Evolutionary conservation across 1,140 invertebrate genomes (phyloP).

Genomic region (Antheraea pernyi): DNA sequence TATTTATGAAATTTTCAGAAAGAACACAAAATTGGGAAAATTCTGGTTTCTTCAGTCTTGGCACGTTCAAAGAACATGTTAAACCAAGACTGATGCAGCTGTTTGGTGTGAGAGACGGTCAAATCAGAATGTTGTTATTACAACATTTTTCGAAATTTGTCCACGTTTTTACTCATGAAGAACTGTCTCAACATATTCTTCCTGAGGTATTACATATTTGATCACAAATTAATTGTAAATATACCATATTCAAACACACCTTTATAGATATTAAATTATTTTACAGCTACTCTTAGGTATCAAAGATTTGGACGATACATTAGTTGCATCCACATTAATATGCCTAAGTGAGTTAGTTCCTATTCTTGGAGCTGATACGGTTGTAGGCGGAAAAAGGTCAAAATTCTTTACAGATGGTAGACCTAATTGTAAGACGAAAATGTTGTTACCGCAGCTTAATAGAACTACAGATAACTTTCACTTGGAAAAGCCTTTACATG

Average conservation of each 20-base stretch:
- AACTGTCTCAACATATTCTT: slow-evolving; percentile 84
- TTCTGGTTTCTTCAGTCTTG: slow-evolving; percentile 81
- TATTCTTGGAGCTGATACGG: slow-evolving; percentile 87
- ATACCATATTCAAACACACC: neutral
- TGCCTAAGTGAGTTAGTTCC: slow-evolving; percentile 90
- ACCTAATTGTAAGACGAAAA: slow-evolving; percentile 76
- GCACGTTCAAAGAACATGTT: slow-evolving; percentile 84
- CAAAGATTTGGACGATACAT: slow-evolving; percentile 88
- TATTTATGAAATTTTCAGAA: slow-evolving; percentile 42
- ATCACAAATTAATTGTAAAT: neutral
- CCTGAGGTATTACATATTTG: slow-evolving; percentile 80
- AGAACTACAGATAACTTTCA: slow-evolving; percentile 31
- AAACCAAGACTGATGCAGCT: slow-evolving; percentile 87
- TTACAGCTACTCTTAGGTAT: slow-evolving; percentile 89
- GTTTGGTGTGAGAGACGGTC: slow-evolving; percentile 88
- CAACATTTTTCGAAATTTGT: slow-evolving; percentile 87
- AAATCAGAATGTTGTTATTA: slow-evolving; percentile 82
- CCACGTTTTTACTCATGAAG: slow-evolving; percentile 84
- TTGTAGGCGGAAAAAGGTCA: slow-evolving; percentile 89
- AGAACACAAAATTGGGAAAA: slow-evolving; percentile 70
- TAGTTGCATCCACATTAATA: slow-evolving; percentile 88
- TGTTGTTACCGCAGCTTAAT: slow-evolving; percentile 39
- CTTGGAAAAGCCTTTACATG: slow-evolving; percentile 45
- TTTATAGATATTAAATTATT: slow-evolving; percentile 14
- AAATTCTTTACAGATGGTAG: slow-evolving; percentile 91